These are phyloP conservation scores for Oryzias woworae DNA, from an alignment of 2,113 vertebrate species.

Conservation along the genomic window DNA sequence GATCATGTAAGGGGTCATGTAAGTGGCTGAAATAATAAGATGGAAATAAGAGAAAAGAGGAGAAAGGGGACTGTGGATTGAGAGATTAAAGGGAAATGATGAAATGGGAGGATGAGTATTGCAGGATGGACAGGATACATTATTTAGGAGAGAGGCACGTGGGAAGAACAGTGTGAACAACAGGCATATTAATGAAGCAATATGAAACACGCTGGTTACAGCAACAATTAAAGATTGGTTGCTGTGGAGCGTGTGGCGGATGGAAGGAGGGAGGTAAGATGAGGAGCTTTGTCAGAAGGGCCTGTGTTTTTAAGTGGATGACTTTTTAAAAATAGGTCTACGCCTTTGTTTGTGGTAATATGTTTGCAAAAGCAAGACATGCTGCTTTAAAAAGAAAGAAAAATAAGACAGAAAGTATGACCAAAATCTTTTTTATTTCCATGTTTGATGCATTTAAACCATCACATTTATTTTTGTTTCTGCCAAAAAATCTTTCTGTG, in stretches of 20 bases:
- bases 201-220: constrained; percentile 78
- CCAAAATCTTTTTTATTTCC: not conserved
- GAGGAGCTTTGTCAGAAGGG: constrained; percentile 28
- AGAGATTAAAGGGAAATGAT: constrained; percentile 41
- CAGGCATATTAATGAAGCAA: constrained; percentile 80
- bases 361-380: not conserved
- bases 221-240: constrained; percentile 72
- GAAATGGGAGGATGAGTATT: constrained; percentile 35
- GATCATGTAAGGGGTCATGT: constrained; percentile 57
- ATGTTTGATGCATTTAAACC: too few species aligned
- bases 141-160: constrained; percentile 52
- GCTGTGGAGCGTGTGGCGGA: constrained; percentile 60
- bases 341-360: not conserved
- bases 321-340: constrained; percentile 13
- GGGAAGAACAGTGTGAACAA: constrained; percentile 71
- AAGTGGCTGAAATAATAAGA: constrained; percentile 62
- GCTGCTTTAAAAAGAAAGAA: too few species aligned
- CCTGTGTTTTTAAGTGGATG: constrained; percentile 19
- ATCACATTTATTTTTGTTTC: too few species aligned
- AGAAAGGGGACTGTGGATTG: constrained; percentile 46
- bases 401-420: not conserved
- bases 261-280: constrained; percentile 42
- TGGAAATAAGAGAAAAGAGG: constrained; percentile 56
- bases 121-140: constrained; percentile 42
- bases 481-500: too few species aligned